Evolutionary conservation across 2,797 vertebrate species (phyloP).

Genomic region (Alosa sapidissima): DNA sequence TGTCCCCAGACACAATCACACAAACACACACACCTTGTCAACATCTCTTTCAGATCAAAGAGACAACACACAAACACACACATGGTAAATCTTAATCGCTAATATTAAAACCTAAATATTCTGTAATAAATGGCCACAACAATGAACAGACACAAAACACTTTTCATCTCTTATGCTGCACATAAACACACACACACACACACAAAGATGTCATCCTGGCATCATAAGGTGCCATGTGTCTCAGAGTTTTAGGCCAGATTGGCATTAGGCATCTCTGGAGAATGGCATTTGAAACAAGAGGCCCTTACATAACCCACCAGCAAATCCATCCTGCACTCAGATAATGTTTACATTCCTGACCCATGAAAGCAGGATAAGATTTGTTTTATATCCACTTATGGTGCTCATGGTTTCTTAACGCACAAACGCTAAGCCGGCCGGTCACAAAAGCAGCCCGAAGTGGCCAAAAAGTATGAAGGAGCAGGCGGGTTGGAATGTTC

Average conservation of each 20-base stretch:
- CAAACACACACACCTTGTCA: constrained; percentile 38
- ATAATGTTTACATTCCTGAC: constrained; percentile 25
- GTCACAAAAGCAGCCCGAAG: neutral
- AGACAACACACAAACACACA: neutral
- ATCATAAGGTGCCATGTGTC: neutral
- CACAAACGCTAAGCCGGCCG: neutral
- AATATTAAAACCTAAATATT: neutral
- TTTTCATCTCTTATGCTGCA: neutral
- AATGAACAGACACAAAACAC: neutral
- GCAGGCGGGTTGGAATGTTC: constrained; percentile 30
- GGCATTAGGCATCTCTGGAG: constrained; percentile 28
- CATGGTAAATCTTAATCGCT: neutral
- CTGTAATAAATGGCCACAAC: neutral
- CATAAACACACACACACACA: constrained; percentile 20
- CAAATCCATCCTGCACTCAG: constrained; percentile 17
- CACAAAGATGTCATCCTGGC: neutral
- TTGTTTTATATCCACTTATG: constrained; percentile 24
- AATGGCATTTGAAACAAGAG: constrained; percentile 22
- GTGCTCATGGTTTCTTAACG: neutral
- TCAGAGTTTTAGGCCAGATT: neutral
- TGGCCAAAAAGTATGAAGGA: neutral
- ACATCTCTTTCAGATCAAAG: neutral
- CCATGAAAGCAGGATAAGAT: neutral
- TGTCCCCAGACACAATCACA: neutral
- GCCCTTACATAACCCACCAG: constrained; percentile 3